Evolutionary conservation across 1,140 invertebrate species (phyloP).

Genomic region (Sarcophaga peregrina): DNA sequence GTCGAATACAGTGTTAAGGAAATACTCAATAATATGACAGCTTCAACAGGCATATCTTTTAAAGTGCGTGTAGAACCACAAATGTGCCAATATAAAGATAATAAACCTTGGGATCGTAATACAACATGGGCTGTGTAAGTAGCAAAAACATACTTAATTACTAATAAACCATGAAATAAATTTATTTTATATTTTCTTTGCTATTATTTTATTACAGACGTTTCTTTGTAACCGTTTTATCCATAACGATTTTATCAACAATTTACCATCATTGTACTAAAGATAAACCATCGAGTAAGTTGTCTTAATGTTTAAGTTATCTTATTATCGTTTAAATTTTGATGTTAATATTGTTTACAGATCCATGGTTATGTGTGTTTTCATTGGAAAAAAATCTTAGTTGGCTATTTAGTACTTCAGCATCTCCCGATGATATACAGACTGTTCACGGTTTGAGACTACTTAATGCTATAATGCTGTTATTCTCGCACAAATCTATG

Average conservation of each 20-base stretch:
- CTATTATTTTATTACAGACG: conserved; percentile 47
- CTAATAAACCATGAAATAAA: neutral
- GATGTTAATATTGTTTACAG: conserved; percentile 53
- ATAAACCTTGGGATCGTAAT: conserved; percentile 58
- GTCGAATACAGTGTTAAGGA: conserved; percentile 70
- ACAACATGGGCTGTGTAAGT: conserved; percentile 69
- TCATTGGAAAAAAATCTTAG: conserved; percentile 72
- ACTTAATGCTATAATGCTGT: conserved; percentile 72
- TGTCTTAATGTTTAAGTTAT: neutral
- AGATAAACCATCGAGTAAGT: conserved; percentile 57
- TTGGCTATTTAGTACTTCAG: conserved; percentile 69
- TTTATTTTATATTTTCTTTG: conserved; percentile 18
- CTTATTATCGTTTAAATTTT: neutral
- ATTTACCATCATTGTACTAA: conserved; percentile 62
- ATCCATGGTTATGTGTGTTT: conserved; percentile 70
- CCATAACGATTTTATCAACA: conserved; percentile 59
- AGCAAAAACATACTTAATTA: neutral
- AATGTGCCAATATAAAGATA: conserved; percentile 71
- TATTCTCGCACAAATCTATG: conserved; percentile 76
- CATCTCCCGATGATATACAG: conserved; percentile 69
- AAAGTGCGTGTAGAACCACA: conserved; percentile 70
- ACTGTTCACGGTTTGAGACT: conserved; percentile 73
- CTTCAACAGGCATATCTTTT: conserved; percentile 68
- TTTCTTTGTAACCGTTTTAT: conserved; percentile 63
- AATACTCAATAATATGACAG: conserved; percentile 66